A percentile compares a stretch with the other conserved stretches of the same genome.
Conservation (phyloP, 2,888 invertebrate genomes). For the Archips crataeganus region DNA sequence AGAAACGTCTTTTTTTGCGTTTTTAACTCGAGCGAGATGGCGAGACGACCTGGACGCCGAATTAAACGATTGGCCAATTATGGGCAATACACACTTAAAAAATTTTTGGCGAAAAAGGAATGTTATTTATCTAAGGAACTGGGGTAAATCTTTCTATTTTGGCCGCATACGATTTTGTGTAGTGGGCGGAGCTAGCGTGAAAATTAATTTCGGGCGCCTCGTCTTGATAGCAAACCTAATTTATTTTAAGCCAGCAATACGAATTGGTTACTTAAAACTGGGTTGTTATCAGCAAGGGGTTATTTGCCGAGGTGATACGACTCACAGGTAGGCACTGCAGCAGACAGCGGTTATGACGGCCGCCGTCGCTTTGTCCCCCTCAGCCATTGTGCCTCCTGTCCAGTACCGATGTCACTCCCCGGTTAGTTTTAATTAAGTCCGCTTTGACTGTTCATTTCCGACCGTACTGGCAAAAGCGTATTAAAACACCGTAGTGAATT, state of each 20-base stretch:
- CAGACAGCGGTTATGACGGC: constrained; percentile 70
- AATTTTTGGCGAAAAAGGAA: too few species aligned
- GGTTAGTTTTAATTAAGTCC: constrained; percentile 79
- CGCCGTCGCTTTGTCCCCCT: constrained; percentile 66
- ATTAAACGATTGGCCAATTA: too few species aligned
- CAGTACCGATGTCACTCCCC: constrained; percentile 51
- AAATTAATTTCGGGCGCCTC: too few species aligned
- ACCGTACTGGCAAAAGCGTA: constrained; percentile 58
- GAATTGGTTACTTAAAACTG: neutral
- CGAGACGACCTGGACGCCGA: too few species aligned
- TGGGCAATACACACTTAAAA: too few species aligned
- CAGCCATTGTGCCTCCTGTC: constrained; percentile 66
- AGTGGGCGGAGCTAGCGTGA: too few species aligned
- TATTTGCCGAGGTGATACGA: constrained; percentile 20
- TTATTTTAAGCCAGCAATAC: neutral
- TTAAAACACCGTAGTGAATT: constrained; percentile 2
- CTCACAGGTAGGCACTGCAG: constrained; percentile 50
- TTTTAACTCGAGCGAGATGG: too few species aligned
- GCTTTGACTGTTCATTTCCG: constrained; percentile 71
- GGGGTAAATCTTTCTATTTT: too few species aligned
- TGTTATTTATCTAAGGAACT: too few species aligned
- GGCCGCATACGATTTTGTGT: too few species aligned
- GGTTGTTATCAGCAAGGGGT: neutral
- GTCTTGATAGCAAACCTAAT: neutral
- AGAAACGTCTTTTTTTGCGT: too few species aligned